A percentile compares a stretch with the other conserved stretches of the same genome.
Evolutionary conservation across 2,888 invertebrate genomes (phyloP).

Genomic region (Dryococelus australis): DNA sequence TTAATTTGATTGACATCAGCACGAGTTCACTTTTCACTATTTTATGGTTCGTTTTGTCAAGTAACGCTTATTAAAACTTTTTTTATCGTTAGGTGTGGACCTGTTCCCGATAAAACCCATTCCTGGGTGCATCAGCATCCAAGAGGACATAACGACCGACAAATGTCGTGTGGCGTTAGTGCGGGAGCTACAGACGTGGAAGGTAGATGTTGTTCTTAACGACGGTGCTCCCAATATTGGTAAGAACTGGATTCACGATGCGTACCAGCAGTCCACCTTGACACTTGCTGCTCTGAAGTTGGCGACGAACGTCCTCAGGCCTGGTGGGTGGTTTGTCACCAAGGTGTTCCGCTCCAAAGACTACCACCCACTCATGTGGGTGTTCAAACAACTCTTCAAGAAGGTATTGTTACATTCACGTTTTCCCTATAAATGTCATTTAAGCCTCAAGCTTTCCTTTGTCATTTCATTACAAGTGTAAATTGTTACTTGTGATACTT

Average conservation of each 20-base stretch:
- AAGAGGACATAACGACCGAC: constrained; percentile 97
- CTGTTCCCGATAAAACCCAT: constrained; percentile 92
- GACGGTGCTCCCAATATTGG: constrained; percentile 99
- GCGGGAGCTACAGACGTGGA: constrained; percentile 92
- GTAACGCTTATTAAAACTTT: too few species aligned
- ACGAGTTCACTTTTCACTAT: too few species aligned
- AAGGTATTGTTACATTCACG: constrained; percentile 70
- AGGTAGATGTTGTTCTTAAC: constrained; percentile 95
- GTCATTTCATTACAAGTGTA: too few species aligned
- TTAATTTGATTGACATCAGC: too few species aligned
- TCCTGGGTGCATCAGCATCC: constrained; percentile 86
- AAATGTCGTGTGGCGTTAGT: constrained; percentile 83
- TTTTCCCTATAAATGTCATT: background rate
- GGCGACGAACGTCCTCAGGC: constrained; percentile 85
- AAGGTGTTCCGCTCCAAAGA: constrained; percentile 99
- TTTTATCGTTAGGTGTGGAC: constrained; percentile 75
- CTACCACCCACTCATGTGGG: constrained; percentile 94
- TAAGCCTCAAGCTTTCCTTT: too few species aligned
- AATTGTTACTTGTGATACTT: too few species aligned
- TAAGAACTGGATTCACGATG: constrained; percentile 96
- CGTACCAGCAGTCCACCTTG: constrained; percentile 91
- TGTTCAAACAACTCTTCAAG: constrained; percentile 94
- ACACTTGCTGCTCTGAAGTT: constrained; percentile 93
- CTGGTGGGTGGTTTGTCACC: constrained; percentile 97
- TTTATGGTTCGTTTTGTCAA: too few species aligned